Percentiles rank a stretch among this genome's conserved stretches.
Conservation (phyloP, 2,888 invertebrate genomes). For the Lissocephala sabroskyi region DNA sequence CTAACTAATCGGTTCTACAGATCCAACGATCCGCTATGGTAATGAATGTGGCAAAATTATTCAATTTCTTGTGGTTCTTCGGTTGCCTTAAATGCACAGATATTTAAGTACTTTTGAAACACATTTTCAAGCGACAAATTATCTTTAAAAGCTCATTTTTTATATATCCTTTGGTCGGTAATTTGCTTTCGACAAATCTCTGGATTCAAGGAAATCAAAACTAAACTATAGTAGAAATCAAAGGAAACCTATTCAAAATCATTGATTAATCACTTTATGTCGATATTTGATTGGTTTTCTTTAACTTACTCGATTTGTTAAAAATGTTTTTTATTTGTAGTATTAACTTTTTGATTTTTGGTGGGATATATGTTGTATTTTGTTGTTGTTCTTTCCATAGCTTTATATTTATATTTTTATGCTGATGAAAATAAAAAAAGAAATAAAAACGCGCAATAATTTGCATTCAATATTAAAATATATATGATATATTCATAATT, state of each 20-base stretch:
- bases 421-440: slow-evolving; percentile 10
- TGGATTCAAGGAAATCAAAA: slow-evolving; percentile 18
- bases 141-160: slow-evolving; percentile 58
- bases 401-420: slow-evolving; percentile 8
- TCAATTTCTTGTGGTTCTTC: slow-evolving; percentile 7
- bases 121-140: slow-evolving; percentile 60
- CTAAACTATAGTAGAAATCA: slow-evolving; percentile 9
- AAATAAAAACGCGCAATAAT: slow-evolving; percentile 13
- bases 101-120: slow-evolving; percentile 57
- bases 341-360: slow-evolving; percentile 30
- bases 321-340: slow-evolving; percentile 7
- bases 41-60: too few species aligned
- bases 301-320: background rate
- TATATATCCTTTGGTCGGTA: slow-evolving; percentile 39
- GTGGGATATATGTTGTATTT: slow-evolving; percentile 68
- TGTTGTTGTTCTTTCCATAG: slow-evolving; percentile 34
- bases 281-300: too few species aligned
- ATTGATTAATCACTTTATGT: too few species aligned
- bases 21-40: too few species aligned
- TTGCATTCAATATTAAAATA: slow-evolving; percentile 30
- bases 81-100: slow-evolving; percentile 49
- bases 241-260: slow-evolving; percentile 1
- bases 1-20: slow-evolving; percentile 20
- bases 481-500: slow-evolving; percentile 23
- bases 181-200: slow-evolving; percentile 2